A percentile compares a stretch with the other conserved stretches of the same genome.
These are phyloP conservation scores for Sthenelais limicola DNA, from an alignment of 2,888 invertebrate genomes.

Conservation along the genomic window DNA sequence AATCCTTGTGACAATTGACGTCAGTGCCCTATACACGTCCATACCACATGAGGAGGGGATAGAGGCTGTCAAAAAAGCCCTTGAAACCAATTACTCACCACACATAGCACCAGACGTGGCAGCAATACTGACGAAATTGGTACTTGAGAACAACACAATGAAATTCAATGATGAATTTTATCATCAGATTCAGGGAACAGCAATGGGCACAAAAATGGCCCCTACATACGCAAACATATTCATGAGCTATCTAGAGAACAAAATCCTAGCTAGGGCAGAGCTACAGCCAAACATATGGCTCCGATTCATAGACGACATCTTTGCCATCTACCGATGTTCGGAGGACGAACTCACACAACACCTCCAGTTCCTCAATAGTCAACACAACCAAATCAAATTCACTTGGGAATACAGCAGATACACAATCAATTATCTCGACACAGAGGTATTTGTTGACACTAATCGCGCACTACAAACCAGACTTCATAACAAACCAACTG, in stretches of 20 bases:
- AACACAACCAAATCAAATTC: no score
- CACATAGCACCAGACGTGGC: neutral
- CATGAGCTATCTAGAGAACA: constrained; percentile 44
- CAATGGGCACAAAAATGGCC: constrained; percentile 51
- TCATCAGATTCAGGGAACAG: constrained; percentile 45
- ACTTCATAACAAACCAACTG: no score
- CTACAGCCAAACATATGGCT: neutral
- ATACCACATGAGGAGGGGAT: constrained; percentile 5
- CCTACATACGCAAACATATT: constrained; percentile 48
- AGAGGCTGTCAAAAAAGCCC: neutral
- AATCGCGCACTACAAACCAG: no score
- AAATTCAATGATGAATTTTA: constrained; percentile 43
- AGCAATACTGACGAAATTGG: neutral
- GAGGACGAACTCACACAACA: no score
- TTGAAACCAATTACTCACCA: neutral
- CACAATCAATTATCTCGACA: no score
- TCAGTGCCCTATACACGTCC: neutral
- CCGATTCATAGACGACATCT: constrained; percentile 12
- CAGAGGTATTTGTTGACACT: no score
- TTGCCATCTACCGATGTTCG: neutral
- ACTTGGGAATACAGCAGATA: no score
- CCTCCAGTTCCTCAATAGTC: no score
- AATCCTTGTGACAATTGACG: neutral
- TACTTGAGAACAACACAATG: constrained; percentile 43
- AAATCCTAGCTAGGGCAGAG: neutral